Base-by-base conservation (phyloP, 23 tunicate species). In the Halocynthia roretzi region DNA sequence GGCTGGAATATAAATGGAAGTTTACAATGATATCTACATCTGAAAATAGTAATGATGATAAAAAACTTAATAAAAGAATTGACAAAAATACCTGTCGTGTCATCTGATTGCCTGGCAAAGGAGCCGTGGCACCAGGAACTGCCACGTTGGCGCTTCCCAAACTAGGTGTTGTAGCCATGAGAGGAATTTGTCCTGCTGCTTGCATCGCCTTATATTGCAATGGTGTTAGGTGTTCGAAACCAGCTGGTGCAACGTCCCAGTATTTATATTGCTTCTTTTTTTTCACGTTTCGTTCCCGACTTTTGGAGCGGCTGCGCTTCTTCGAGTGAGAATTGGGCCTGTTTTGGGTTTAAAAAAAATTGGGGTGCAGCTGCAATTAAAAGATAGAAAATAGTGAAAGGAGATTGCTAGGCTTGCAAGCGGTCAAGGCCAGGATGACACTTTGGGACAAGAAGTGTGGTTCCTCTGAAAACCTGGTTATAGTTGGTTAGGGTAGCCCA, bases 121-220 rank as follows among this genome's bases (percentile, higher is more conserved):
- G 88, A 6, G 82, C 69, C 87, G 54, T 61, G 10, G 81, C 81
- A 8, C 71, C 57, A 0, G 70, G 70, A 50, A 60, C 71, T 49
- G 70, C 56, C 55, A 53, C 56, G 19, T 50, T 52, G 9, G 63
- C 76, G 51, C 73, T 80, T 8, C 87, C 89, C 50, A 84, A 70
- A 8, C 71, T 70, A 62, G 80, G 92, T 23, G 92, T 44, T 23
- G 98, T 54, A 22, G 97, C 81, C 66, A 92, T 80, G 62, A 92
- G 69, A 14, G 99, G 99, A 56, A 94, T 76, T 72, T 94, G 99
- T 6, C 99, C 99, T 40, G 99, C 99, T 19, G 99, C 99, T 62
- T 94, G 99, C 99, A 94, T 88, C 4, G 99, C 96, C 76, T 94
- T 94, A 79, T 94, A 94, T 65, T 94, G 88, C 52, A 84, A 70